These are phyloP conservation scores for Mycteria americana DNA, from an alignment of 2,797 vertebrate species.

Conservation along the genomic window DNA sequence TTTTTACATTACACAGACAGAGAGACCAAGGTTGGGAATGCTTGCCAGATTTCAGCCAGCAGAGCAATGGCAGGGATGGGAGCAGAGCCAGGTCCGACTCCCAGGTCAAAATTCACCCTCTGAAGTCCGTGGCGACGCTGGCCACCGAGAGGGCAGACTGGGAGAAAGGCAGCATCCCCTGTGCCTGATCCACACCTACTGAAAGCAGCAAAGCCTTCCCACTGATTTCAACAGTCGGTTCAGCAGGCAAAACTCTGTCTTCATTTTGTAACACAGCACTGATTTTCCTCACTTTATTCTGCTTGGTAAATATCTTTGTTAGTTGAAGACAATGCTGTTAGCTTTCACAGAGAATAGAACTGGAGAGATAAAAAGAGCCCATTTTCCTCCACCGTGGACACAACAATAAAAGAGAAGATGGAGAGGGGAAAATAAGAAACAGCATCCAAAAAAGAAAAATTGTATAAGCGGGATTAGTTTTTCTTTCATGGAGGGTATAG, in stretches of 20 bases:
- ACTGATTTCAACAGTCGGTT: background rate
- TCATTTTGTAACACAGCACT: background rate
- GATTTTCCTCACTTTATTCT: background rate
- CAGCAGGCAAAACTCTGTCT: background rate
- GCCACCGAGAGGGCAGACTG: background rate
- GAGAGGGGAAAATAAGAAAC: background rate
- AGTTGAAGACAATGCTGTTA: conserved; percentile 7
- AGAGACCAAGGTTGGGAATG: background rate
- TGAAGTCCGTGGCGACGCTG: background rate
- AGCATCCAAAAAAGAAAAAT: background rate
- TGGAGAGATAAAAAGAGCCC: background rate
- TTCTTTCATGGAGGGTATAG: conserved; percentile 36
- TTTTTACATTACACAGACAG: background rate
- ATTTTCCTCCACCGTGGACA: background rate
- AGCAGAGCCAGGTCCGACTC: background rate
- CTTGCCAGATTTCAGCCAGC: background rate
- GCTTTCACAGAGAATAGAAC: background rate
- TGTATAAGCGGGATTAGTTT: conserved; percentile 8
- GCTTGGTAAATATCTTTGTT: conserved; percentile 31
- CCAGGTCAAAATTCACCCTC: background rate
- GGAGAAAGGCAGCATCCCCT: background rate
- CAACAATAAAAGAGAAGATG: background rate
- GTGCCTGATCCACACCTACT: background rate
- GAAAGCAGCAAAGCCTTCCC: background rate
- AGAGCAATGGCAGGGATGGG: background rate